phyloP scores from a whole-genome alignment of 1,140 invertebrate species.

The Drosophila novamexicana region DNA sequence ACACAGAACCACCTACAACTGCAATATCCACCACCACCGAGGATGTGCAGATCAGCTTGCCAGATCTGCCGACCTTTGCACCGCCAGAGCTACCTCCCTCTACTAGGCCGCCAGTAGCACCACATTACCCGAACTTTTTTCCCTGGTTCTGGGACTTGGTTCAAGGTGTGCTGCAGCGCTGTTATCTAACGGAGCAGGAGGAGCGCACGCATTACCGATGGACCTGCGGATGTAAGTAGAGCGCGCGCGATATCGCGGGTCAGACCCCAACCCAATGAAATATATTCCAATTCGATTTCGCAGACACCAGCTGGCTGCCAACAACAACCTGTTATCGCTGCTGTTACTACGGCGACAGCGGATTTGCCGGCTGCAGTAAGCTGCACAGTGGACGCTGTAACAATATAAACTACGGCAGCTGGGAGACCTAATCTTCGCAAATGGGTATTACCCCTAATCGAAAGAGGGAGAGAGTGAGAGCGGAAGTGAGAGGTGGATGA shows the following conservation, averaged over 20 bases:
- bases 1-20: not conserved
- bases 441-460: not conserved
- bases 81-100: not conserved
- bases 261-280: not conserved
- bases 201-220: slow-evolving; percentile 13
- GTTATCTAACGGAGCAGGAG: slow-evolving; percentile 49
- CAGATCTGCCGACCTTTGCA: not conserved
- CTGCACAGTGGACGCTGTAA: slow-evolving; percentile 47
- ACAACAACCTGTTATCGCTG: slow-evolving; percentile 60
- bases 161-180: slow-evolving; percentile 4
- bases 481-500: not conserved
- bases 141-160: slow-evolving; percentile 31
- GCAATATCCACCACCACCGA: not conserved
- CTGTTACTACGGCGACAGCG: slow-evolving; percentile 44
- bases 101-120: not conserved
- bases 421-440: not conserved
- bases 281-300: slow-evolving; percentile 2
- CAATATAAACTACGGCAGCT: not conserved
- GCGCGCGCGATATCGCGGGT: not conserved
- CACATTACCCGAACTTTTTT: slow-evolving; percentile 1
- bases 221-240: slow-evolving; percentile 38
- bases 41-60: too few species aligned
- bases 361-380: slow-evolving; percentile 59
- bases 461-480: not conserved
- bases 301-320: slow-evolving; percentile 30